Evolutionary conservation across 2,888 invertebrate genomes (phyloP).

Genomic region (Cataglyphis rosenhaueri): DNA sequence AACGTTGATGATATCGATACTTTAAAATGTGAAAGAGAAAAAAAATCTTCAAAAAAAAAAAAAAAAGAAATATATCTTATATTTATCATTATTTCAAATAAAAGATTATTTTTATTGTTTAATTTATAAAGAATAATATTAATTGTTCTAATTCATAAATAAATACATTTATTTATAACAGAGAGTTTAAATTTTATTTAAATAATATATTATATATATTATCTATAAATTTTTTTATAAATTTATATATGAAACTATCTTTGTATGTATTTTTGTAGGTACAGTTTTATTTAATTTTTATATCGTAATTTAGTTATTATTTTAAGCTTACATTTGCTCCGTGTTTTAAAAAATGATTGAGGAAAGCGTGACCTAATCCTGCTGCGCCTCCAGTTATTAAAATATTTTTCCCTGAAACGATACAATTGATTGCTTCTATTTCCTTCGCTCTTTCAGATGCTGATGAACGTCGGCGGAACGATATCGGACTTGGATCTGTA

Average conservation of each 20-base stretch:
- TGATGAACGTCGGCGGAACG: constrained; percentile 74
- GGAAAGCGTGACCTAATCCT: constrained; percentile 81
- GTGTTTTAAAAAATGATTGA: constrained; percentile 80
- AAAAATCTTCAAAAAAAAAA: not conserved
- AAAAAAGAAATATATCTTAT: not conserved
- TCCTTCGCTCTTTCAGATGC: constrained; percentile 80
- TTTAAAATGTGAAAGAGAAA: not conserved
- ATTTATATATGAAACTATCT: not conserved
- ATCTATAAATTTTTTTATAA: not conserved
- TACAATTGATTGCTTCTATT: constrained; percentile 78
- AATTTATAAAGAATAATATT: constrained; percentile 1
- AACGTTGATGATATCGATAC: not conserved
- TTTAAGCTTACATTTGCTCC: constrained; percentile 78
- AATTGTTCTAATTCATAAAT: not conserved
- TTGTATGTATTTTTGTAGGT: not conserved
- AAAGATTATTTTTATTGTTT: not conserved
- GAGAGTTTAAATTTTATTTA: not conserved
- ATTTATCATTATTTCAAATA: not conserved
- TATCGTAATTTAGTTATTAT: not conserved
- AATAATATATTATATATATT: not conserved
- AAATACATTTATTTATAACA: not conserved
- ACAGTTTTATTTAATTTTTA: not conserved
- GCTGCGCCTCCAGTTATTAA: constrained; percentile 81
- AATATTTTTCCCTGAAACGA: constrained; percentile 81
- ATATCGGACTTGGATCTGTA: constrained; percentile 41